These are phyloP conservation scores for Platyscapa corneri DNA, from an alignment of 1,140 invertebrate genomes.

Conservation along the genomic window DNA sequence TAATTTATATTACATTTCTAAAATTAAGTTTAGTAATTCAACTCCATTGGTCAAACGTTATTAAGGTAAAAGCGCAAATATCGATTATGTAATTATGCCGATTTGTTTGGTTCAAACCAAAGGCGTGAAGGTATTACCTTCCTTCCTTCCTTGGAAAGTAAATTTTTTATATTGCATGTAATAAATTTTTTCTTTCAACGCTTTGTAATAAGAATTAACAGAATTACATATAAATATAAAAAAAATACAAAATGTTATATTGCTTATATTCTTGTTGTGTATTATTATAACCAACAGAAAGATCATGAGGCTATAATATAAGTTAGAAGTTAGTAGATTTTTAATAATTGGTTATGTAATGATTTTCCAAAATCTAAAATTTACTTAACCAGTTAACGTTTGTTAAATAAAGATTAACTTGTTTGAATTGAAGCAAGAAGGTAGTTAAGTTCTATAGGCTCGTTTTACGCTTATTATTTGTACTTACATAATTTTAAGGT, in stretches of 20 bases:
- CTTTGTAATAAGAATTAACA: neutral
- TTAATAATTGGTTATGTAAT: neutral
- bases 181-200: neutral
- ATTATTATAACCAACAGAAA: too few relatives aligned
- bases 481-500: constrained; percentile 36
- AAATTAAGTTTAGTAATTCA: too few relatives aligned
- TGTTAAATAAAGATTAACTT: neutral
- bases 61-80: neutral
- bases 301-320: too few relatives aligned
- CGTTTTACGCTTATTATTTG: neutral
- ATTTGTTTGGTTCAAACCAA: neutral
- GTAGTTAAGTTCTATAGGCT: neutral
- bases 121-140: neutral
- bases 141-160: constrained; percentile 10
- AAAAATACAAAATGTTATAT: too few relatives aligned
- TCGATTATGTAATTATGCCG: constrained; percentile 3
- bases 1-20: too few relatives aligned
- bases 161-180: neutral
- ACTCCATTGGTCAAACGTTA: constrained; percentile 7
- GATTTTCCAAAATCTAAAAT: too few relatives aligned
- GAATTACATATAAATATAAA: neutral
- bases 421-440: neutral
- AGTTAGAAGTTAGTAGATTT: too few relatives aligned
- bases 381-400: too few relatives aligned
- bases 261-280: too few relatives aligned